phyloP scores from a whole-genome alignment of 2,888 invertebrate genomes.

The Argyresthia albistria region DNA sequence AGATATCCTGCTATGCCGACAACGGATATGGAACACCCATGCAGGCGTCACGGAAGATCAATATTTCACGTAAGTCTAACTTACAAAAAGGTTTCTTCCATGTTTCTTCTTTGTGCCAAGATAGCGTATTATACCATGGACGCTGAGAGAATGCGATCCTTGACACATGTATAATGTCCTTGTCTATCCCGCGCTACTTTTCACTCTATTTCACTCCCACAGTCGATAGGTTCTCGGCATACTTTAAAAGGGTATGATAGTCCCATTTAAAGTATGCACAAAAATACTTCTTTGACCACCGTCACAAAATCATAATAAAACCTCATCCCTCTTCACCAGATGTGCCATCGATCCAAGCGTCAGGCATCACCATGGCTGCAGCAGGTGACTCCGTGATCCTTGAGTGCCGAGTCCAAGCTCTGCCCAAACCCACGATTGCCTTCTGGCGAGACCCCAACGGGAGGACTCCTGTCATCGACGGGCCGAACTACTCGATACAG shows the following conservation, averaged over 20 bases:
- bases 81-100: no score
- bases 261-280: no score
- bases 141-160: no score
- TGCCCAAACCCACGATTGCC: slow-evolving; percentile 84
- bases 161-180: no score
- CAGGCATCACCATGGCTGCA: slow-evolving; percentile 83
- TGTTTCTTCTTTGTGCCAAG: no score
- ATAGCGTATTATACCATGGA: no score
- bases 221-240: no score
- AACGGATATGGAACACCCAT: slow-evolving; percentile 91
- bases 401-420: slow-evolving; percentile 84
- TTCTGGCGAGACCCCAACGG: slow-evolving; percentile 87
- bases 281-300: no score
- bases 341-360: slow-evolving; percentile 82
- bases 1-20: slow-evolving; percentile 90
- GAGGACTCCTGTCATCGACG: slow-evolving; percentile 82
- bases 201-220: no score
- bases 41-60: slow-evolving; percentile 85
- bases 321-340: slow-evolving; percentile 53
- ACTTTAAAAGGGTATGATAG: no score
- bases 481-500: slow-evolving; percentile 80
- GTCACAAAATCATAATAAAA: background rate
- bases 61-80: slow-evolving; percentile 83
- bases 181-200: no score
- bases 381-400: slow-evolving; percentile 83